Conservation (phyloP, 2,113 vertebrate genomes). For the Ranitomeya imitator region DNA sequence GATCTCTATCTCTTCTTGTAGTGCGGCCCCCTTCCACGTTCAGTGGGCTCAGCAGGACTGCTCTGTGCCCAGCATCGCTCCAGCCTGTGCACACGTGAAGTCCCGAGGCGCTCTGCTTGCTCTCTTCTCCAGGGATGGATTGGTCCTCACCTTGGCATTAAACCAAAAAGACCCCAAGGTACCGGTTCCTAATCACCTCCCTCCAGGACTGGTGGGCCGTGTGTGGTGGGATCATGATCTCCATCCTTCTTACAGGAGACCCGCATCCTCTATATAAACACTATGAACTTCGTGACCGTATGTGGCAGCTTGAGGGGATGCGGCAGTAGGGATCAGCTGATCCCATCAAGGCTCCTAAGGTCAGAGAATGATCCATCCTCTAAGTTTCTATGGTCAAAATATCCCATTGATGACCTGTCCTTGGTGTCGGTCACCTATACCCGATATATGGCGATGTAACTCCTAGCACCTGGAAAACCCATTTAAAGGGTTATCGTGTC, state of each 20-base stretch:
- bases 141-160: slow-evolving; percentile 79
- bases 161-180: slow-evolving; percentile 93
- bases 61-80: slow-evolving; percentile 70
- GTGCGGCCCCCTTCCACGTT: slow-evolving; percentile 73
- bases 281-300: slow-evolving; percentile 81
- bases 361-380: slow-evolving; percentile 62
- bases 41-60: slow-evolving; percentile 81
- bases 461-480: too few species aligned
- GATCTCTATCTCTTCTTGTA: slow-evolving; percentile 54
- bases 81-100: slow-evolving; percentile 78
- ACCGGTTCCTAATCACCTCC: background rate
- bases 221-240: background rate
- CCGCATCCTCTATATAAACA: slow-evolving; percentile 88
- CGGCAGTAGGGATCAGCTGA: slow-evolving; percentile 76
- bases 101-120: slow-evolving; percentile 87
- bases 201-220: background rate
- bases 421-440: too few species aligned
- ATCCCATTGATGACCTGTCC: background rate
- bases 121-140: slow-evolving; percentile 85
- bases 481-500: too few species aligned
- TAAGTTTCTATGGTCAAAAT: background rate
- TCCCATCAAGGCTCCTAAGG: slow-evolving; percentile 84
- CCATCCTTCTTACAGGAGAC: slow-evolving; percentile 76
- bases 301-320: slow-evolving; percentile 85
- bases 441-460: too few species aligned